These are phyloP conservation scores for Pomacea maculata DNA, from an alignment of 1,140 invertebrate genomes.

Conservation along the genomic window DNA sequence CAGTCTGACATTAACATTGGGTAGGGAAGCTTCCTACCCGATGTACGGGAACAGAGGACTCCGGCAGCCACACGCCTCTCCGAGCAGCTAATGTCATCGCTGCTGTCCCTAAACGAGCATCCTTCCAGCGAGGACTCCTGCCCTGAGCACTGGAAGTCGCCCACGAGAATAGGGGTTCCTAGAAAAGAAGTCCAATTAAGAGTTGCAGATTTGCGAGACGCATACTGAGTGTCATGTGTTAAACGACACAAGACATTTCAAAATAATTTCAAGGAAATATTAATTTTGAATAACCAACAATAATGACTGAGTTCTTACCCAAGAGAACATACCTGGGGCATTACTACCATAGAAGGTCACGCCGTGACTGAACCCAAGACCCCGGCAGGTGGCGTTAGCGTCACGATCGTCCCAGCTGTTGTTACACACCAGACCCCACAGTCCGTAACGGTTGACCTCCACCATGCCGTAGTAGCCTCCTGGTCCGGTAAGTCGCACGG, in stretches of 20 bases:
- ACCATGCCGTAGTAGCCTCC: conserved; percentile 15
- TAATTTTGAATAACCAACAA: not conserved
- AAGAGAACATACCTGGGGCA: not conserved
- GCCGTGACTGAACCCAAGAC: conserved; percentile 40
- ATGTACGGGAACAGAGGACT: not conserved
- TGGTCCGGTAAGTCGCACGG: too few relatives aligned
- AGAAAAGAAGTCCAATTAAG: not conserved
- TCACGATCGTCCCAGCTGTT: conserved; percentile 36
- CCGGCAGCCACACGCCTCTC: not conserved
- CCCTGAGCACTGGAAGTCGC: conserved; percentile 37
- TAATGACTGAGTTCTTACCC: not conserved
- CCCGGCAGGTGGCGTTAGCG: conserved; percentile 46
- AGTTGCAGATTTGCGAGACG: not conserved
- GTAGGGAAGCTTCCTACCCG: too few relatives aligned
- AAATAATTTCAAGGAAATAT: too few relatives aligned
- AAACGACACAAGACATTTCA: not conserved
- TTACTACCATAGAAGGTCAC: conserved; percentile 33
- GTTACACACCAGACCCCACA: conserved; percentile 45
- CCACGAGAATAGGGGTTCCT: conserved; percentile 26
- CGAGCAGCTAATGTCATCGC: conserved; percentile 29
- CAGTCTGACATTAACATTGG: not conserved
- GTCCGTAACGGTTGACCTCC: conserved; percentile 37
- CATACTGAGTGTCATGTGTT: not conserved
- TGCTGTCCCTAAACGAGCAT: conserved; percentile 31
- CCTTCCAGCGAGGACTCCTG: conserved; percentile 28